Evolutionary conservation across 1,140 invertebrate species (phyloP).

Genomic region (Bombus confusus): DNA sequence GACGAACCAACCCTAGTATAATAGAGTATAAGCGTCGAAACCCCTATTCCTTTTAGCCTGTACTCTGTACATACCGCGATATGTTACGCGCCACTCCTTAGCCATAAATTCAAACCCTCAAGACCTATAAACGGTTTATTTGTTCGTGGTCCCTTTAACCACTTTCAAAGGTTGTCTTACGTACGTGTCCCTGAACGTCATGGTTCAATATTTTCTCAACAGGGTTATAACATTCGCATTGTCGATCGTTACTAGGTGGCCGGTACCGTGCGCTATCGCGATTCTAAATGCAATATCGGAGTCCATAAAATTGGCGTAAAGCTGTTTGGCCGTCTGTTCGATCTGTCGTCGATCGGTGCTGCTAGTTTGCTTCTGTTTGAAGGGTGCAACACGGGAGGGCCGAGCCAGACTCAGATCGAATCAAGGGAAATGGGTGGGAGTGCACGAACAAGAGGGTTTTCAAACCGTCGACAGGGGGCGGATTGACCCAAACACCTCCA

Average conservation of each 20-base stretch:
- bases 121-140: slow-evolving; percentile 53
- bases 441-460: slow-evolving; percentile 43
- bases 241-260: slow-evolving; percentile 48
- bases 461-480: slow-evolving; percentile 42
- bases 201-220: slow-evolving; percentile 52
- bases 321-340: slow-evolving; percentile 70
- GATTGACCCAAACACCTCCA: slow-evolving; percentile 67
- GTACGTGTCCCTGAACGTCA: slow-evolving; percentile 4
- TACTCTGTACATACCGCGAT: neutral
- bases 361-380: slow-evolving; percentile 55
- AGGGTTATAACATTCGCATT: slow-evolving; percentile 41
- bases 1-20: neutral
- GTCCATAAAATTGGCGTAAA: slow-evolving; percentile 76
- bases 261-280: slow-evolving; percentile 69
- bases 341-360: slow-evolving; percentile 49
- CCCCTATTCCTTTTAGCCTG: neutral
- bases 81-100: slow-evolving; percentile 34
- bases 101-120: slow-evolving; percentile 49
- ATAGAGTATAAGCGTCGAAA: neutral
- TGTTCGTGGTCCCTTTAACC: slow-evolving; percentile 51
- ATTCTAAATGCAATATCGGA: slow-evolving; percentile 73
- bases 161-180: slow-evolving; percentile 41
- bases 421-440: slow-evolving; percentile 40
- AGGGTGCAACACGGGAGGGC: slow-evolving; percentile 41
- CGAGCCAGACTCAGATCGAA: slow-evolving; percentile 35